A percentile compares a stretch with the other conserved stretches of the same genome.
Conservation (phyloP, 2,888 invertebrate species). For the Carpatolechia fugitivella region DNA sequence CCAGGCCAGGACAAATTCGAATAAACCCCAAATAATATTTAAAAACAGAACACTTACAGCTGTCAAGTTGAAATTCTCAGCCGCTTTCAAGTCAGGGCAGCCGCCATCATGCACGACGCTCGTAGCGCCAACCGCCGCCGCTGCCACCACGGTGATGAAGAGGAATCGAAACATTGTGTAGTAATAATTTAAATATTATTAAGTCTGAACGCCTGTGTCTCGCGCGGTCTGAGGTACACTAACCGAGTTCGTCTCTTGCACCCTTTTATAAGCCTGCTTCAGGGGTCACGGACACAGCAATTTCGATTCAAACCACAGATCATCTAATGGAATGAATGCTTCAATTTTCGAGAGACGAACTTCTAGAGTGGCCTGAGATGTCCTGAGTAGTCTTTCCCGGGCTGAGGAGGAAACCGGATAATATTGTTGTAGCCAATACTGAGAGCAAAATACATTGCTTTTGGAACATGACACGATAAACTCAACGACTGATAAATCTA, state of each 20-base stretch:
- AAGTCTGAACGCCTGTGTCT: neutral
- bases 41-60: conserved; percentile 39
- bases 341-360: conserved; percentile 28
- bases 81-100: conserved; percentile 54
- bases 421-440: too few relatives aligned
- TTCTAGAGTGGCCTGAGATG: conserved; percentile 29
- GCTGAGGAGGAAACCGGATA: too few relatives aligned
- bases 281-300: conserved; percentile 58
- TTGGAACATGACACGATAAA: neutral
- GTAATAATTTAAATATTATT: conserved; percentile 24
- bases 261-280: conserved; percentile 49
- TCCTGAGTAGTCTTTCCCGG: too few relatives aligned
- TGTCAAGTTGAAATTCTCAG: conserved; percentile 55
- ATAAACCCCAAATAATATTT: conserved; percentile 4
- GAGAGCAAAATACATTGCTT: neutral
- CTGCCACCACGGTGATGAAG: conserved; percentile 45
- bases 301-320: conserved; percentile 34
- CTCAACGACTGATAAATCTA: too few relatives aligned
- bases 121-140: conserved; percentile 34
- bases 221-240: conserved; percentile 5
- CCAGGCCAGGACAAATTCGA: too few relatives aligned
- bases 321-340: conserved; percentile 48
- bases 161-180: conserved; percentile 44
- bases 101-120: conserved; percentile 49
- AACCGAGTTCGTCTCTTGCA: conserved; percentile 17